Percentiles rank a stretch among this genome's conserved stretches.
These are phyloP conservation scores for Micromesistius poutassou DNA, from an alignment of 2,797 vertebrate species.

Conservation along the genomic window DNA sequence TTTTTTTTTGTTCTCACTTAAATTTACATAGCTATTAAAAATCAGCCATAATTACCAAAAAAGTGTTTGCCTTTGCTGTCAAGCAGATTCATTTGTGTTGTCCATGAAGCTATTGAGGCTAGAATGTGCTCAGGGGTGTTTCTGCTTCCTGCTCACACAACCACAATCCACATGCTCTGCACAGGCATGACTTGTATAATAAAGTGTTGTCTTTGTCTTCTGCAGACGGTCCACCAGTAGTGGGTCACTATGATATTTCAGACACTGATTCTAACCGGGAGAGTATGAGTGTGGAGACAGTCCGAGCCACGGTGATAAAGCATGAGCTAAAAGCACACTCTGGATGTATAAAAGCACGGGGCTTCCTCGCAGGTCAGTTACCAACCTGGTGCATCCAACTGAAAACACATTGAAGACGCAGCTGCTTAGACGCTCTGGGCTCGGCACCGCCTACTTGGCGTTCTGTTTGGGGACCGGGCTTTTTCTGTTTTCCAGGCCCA, in stretches of 20 bases:
- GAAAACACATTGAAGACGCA: slow-evolving; percentile 48
- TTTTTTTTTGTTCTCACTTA: not conserved
- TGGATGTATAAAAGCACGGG: slow-evolving; percentile 83
- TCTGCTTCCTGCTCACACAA: slow-evolving; percentile 29
- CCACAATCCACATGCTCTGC: slow-evolving; percentile 24
- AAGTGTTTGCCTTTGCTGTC: not conserved
- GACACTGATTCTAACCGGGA: slow-evolving; percentile 97
- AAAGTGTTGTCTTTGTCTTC: slow-evolving; percentile 77
- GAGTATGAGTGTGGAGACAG: slow-evolving; percentile 87
- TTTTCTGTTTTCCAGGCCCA: slow-evolving; percentile 25
- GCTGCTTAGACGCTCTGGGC: slow-evolving; percentile 42
- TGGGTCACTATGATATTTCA: slow-evolving; percentile 96
- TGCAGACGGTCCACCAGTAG: slow-evolving; percentile 92
- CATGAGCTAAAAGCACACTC: slow-evolving; percentile 87
- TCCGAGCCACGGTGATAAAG: slow-evolving; percentile 86
- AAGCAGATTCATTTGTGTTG: not conserved
- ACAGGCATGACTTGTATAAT: slow-evolving; percentile 64
- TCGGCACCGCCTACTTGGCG: slow-evolving; percentile 29
- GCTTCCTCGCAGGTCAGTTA: slow-evolving; percentile 85
- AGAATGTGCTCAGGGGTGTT: slow-evolving; percentile 11
- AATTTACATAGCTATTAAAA: not conserved
- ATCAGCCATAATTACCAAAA: not conserved
- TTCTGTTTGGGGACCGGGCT: slow-evolving; percentile 19
- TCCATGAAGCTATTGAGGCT: slow-evolving; percentile 11
- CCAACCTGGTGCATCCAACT: slow-evolving; percentile 59